Conservation (phyloP, 2,888 invertebrate genomes). For the Amiota communis region DNA sequence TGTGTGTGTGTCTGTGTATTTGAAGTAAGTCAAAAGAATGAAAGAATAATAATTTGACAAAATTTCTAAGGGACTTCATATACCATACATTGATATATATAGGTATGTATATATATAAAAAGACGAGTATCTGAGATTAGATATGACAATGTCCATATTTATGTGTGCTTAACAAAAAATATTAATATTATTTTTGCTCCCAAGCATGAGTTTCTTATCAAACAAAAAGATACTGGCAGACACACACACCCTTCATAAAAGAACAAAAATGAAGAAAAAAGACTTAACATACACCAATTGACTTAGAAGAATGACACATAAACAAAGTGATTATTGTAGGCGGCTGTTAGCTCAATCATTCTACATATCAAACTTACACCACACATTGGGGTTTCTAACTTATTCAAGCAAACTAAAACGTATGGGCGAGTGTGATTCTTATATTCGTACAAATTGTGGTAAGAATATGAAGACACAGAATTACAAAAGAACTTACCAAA, state of each 20-base stretch:
- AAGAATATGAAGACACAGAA: too few species aligned
- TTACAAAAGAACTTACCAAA: too few species aligned
- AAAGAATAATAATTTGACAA: background rate
- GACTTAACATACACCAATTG: background rate
- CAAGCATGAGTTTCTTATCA: background rate
- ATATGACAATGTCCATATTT: slow-evolving; percentile 16
- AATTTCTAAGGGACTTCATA: background rate
- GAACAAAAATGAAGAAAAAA: too few species aligned
- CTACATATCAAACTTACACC: too few species aligned
- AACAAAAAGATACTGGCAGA: background rate
- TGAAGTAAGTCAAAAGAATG: background rate
- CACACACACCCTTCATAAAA: too few species aligned
- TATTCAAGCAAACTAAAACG: too few species aligned
- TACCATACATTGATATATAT: too few species aligned
- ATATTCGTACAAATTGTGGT: too few species aligned
- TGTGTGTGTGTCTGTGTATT: background rate
- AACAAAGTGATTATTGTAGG: slow-evolving; percentile 12
- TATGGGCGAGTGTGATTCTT: too few species aligned
- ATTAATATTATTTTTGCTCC: slow-evolving; percentile 13
- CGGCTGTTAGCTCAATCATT: too few species aligned
- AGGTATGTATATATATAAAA: too few species aligned
- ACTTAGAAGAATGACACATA: slow-evolving; percentile 6
- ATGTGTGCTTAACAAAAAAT: slow-evolving; percentile 11
- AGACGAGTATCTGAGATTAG: slow-evolving; percentile 17
- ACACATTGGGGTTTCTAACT: too few species aligned